Evolutionary conservation across 2,113 vertebrate species (phyloP).

Genomic region (Eulemur rufifrons): DNA sequence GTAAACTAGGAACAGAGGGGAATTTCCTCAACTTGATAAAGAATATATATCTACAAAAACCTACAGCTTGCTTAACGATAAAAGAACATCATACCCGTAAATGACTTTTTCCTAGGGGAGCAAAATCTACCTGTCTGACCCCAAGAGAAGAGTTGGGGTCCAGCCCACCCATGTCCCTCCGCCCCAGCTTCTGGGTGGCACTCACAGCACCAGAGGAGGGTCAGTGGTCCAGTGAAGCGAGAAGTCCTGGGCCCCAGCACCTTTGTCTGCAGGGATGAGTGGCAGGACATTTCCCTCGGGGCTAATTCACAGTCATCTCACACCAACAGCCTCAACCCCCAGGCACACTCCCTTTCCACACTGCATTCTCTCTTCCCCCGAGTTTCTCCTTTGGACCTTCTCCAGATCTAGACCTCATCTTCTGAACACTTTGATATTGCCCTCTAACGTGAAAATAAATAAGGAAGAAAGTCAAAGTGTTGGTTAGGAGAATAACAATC

Average conservation of each 20-base stretch:
- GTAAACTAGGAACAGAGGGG: neutral
- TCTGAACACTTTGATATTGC: neutral
- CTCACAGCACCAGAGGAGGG: neutral
- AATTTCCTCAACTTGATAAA: constrained; percentile 5
- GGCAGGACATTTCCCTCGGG: neutral
- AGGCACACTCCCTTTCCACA: neutral
- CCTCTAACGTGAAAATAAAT: neutral
- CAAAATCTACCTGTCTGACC: neutral
- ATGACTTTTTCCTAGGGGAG: neutral
- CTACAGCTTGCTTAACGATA: neutral
- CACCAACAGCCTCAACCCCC: neutral
- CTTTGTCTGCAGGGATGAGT: neutral
- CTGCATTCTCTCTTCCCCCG: neutral
- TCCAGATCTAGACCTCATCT: neutral
- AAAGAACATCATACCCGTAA: neutral
- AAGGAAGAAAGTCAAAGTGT: neutral
- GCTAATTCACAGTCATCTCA: neutral
- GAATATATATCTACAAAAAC: neutral
- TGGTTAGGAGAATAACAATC: neutral
- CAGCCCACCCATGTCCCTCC: neutral
- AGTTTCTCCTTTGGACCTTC: neutral
- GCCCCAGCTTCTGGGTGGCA: neutral
- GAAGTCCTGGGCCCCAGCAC: neutral
- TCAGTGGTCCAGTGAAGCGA: neutral
- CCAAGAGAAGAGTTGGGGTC: neutral